Base-by-base conservation (phyloP, 2,113 vertebrate genomes). In the Marcusenius ussheri region DNA sequence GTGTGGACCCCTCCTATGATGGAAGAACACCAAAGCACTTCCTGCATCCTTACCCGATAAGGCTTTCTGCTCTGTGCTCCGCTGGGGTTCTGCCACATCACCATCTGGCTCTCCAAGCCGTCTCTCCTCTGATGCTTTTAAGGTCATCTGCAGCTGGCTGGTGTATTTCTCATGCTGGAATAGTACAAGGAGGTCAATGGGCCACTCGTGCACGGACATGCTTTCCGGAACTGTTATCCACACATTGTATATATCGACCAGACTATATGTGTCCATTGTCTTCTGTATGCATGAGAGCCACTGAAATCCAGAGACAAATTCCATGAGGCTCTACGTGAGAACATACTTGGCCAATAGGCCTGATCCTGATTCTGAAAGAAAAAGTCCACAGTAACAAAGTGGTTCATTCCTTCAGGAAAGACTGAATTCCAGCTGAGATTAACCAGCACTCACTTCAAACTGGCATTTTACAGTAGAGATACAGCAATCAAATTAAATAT, bases 121-220 rank as follows among this genome's bases (percentile, higher is more conserved):
- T 94, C 94, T 96, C 89, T 95, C 88, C 51, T 94, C 94, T 0
- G 95, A 86, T 66, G 95, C 92, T 93, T 96, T 97, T 88, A 96
- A 90, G 42, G 95, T 93, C 92, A 98, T 95, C 95, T 98, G 97
- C 87, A 99, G 96, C 66, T 99, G 98, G 94, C 97, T 99, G 91
- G 97, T 99, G 93, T 99, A 99, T 92, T 99, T 99, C 94, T 99
- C 98, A n/a, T 99, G 98, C 97, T 98, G 94, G 19, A 94, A 93
- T 17, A 80, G 74, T 80, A 87, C 90, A 45, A 21, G 85, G 11
- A 45, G 7, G 70, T 19, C 21, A 91, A 87, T 24, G 84, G 88
- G 5, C 42, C n/a, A 90, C 42, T 74, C 27, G 58, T 56, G 80
- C 88, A 90, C 27, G 84, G 7, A 45, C 5, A 88, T 45, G 50